Base-by-base conservation (phyloP, 2,888 invertebrate species). In the Tipula unca region DNA sequence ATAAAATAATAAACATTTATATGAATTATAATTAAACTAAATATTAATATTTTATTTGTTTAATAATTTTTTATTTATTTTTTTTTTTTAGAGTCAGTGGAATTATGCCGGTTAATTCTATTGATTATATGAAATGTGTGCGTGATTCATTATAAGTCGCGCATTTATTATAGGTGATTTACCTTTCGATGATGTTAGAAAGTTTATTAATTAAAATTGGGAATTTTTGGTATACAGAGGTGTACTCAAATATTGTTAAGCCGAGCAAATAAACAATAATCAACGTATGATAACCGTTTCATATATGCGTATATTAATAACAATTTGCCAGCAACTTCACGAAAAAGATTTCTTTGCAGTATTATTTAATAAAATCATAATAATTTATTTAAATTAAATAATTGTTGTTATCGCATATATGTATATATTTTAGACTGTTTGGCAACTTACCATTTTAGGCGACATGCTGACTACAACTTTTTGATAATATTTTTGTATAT, bases 351-450 rank as follows among this genome's bases (percentile, higher is more conserved):
- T n/a, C n/a, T n/a, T n/a, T n/a, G n/a, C n/a, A n/a, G n/a, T n/a
- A n/a, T n/a, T n/a, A n/a, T n/a, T n/a, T n/a, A 42, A 36, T 10
- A 36, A 36, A 39, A 39, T 39, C 32, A 82, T n/a, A 29, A 32
- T 82, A 82, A 32, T 83, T 83, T 83, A 83, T 83, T 83, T 32
- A 83, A 83, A 83, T 83, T 83, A 83, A 83, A 83, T 83, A 83
- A 83, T 83, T 83, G 32, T 83, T 83, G 32, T 32, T 83, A 32
- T 83, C 17, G 17, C n/a, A 83, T 29, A 29, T 29, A n/a, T 83
- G 32, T 29, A 29, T 29, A n/a, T 83, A 83, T 69, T 83, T 83
- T 17, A 83, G 83, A 83, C 83, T n/a, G 83, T 32, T 29, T 32
- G 83, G 83, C 83, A 32, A 17, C 32, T 32, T 35, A 82, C 83